Conservation (phyloP, 2,797 vertebrate genomes). For the Sphenopsis melanotis region DNA sequence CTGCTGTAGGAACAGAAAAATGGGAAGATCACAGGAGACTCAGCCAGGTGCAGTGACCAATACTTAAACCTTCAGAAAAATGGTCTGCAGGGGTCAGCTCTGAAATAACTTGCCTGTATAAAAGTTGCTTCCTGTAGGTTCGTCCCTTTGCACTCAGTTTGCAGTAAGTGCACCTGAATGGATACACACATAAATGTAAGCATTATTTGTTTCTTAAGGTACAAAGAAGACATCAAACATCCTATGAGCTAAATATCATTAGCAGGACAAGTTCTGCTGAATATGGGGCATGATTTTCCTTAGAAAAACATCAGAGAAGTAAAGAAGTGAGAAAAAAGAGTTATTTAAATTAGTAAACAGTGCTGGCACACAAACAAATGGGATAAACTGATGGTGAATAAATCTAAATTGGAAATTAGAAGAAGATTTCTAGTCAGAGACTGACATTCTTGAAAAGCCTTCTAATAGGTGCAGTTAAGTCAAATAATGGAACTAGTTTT, state of each 20-base stretch:
- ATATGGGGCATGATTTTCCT: neutral
- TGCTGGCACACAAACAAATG: neutral
- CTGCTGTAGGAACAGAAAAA: neutral
- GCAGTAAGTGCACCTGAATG: neutral
- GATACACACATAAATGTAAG: neutral
- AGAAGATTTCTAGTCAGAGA: neutral
- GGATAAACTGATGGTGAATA: neutral
- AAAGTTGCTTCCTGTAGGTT: neutral
- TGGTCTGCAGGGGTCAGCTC: neutral
- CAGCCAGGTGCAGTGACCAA: neutral
- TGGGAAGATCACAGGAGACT: neutral
- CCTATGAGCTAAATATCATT: neutral
- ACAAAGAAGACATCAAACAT: neutral
- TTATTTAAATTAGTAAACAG: constrained; percentile 9
- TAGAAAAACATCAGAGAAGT: neutral
- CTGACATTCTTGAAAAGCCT: neutral
- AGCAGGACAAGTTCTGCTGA: neutral
- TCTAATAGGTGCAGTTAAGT: constrained; percentile 24
- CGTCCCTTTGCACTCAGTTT: neutral
- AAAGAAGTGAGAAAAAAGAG: neutral
- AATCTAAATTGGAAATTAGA: constrained; percentile 12
- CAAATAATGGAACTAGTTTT: constrained; percentile 40
- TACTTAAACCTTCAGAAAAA: neutral
- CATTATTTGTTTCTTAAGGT: neutral
- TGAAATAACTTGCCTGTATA: neutral